These are phyloP conservation scores for Limnothrissa miodon DNA, from an alignment of 2,113 vertebrate species.

Conservation along the genomic window DNA sequence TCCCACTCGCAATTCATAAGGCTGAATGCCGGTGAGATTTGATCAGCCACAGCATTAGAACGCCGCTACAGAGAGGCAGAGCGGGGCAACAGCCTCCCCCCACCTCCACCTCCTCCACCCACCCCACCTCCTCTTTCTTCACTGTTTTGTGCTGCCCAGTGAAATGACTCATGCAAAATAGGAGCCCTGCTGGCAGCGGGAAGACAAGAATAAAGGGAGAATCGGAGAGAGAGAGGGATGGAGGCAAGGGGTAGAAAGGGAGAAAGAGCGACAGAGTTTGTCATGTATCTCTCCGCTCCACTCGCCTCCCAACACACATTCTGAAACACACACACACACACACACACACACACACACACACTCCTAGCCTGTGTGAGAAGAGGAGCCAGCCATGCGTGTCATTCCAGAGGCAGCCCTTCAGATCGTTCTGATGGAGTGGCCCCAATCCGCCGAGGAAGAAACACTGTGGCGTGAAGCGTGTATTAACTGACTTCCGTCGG, in stretches of 20 bases:
- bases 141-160: background rate
- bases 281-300: background rate
- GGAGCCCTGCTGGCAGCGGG: conserved; percentile 39
- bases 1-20: background rate
- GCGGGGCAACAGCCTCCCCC: background rate
- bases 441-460: conserved; percentile 9
- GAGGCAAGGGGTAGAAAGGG: background rate
- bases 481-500: conserved; percentile 2
- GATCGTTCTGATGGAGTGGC: conserved; percentile 15
- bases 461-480: background rate
- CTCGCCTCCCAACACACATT: background rate
- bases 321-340: background rate
- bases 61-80: background rate
- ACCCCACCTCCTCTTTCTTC: background rate
- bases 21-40: background rate
- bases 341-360: conserved; percentile 13
- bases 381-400: background rate
- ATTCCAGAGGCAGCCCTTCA: conserved; percentile 10
- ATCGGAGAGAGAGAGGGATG: conserved; percentile 22
- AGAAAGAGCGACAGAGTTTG: conserved; percentile 4
- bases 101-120: background rate
- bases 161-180: conserved; percentile 12
- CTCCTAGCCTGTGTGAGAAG: background rate
- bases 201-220: conserved; percentile 11
- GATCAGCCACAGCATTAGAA: background rate